phyloP scores from a whole-genome alignment of 2,797 vertebrate genomes.

The Schizopygopsis pylzovi region DNA sequence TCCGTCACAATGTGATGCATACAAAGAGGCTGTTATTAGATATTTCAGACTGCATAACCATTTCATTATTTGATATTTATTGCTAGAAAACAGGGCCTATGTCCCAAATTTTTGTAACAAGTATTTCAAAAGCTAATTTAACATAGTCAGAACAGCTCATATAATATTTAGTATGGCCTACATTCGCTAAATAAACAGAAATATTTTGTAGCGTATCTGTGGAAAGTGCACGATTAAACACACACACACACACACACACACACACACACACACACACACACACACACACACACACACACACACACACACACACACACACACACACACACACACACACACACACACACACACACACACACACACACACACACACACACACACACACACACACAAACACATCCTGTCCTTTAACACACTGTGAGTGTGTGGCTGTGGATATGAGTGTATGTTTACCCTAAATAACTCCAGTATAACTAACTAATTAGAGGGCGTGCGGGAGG shows the following conservation, averaged over 20 bases:
- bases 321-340: neutral
- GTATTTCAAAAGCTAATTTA: neutral
- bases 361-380: neutral
- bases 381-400: neutral
- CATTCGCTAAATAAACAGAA: neutral
- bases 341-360: neutral
- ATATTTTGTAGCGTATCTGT: neutral
- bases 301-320: neutral
- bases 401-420: slow-evolving; percentile 4
- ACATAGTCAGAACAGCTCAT: neutral
- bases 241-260: neutral
- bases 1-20: neutral
- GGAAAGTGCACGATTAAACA: neutral
- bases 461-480: slow-evolving; percentile 40
- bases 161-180: neutral
- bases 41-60: neutral
- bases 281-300: neutral
- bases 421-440: slow-evolving; percentile 36
- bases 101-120: neutral
- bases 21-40: neutral
- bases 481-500: slow-evolving; percentile 40
- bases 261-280: neutral
- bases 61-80: neutral
- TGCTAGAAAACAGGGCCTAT: neutral
- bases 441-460: slow-evolving; percentile 40